Evolutionary conservation across 2,888 invertebrate genomes (phyloP), one percentile per base, ranked within the genome.

Genomic region (Cheilosia vulpina): DNA sequence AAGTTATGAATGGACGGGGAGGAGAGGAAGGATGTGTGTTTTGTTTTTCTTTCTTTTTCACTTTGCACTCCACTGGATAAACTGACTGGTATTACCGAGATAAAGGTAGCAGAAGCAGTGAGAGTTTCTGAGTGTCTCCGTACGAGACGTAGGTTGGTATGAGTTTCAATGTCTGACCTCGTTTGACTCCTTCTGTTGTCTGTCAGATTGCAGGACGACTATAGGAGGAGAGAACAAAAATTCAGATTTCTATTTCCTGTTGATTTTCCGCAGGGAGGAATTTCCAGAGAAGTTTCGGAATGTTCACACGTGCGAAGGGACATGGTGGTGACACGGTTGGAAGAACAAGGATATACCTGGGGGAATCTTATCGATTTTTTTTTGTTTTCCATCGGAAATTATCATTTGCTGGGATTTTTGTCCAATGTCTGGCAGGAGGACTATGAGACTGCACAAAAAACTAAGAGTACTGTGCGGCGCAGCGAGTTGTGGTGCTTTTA

Each of bases 111-210:
- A 13, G 11, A 6, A 17, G 9, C 3, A 13, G 11, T 66, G 38
- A 24, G 19, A 34, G 27, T 27, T 41, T 55, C 24, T 5, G 19
- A 34, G 27, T 27, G 31, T 55, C 24, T 5, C 27, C 21, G 15
- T 27, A 24, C 9, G 34, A 17, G n/a, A 24, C 45, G 31, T 68
- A 21, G 21, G 43, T 31, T 7, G 31, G 7, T 19, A 5, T 24
- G 50, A 50, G 68, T 41, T 41, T 53, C 60, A 55, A 72, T 72
- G 66, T 72, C 60, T 77, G 77, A 82, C 71, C 82, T 82, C 77
- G 60, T 82, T 82, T 82, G 77, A 82, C 77, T 77, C 77, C 50
- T 77, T 77, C 60, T 65, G 77, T 77, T 82, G 77, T 77, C 82
- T 82, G 77, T 72, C 72, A 72, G 71, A 66, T 77, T 77, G 55